Conservation (phyloP, 2,113 vertebrate genomes). For the Hepsetus odoe region DNA sequence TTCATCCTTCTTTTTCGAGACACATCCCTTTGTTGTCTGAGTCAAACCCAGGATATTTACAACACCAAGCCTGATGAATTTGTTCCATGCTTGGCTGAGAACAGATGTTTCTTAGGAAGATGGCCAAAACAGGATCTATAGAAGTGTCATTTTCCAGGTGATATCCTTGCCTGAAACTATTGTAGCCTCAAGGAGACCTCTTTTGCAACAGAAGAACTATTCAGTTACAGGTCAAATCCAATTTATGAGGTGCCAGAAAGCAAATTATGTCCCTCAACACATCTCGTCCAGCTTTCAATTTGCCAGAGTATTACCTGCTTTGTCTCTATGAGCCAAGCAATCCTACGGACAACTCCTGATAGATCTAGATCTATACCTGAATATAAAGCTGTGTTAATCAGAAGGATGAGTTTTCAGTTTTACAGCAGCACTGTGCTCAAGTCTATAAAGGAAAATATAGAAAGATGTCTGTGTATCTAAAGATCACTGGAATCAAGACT, state of each 20-base stretch:
- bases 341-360: background rate
- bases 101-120: conserved; percentile 18
- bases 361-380: background rate
- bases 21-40: conserved; percentile 25
- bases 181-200: background rate
- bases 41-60: conserved; percentile 19
- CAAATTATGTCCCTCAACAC: background rate
- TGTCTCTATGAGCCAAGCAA: background rate
- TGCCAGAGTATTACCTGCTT: background rate
- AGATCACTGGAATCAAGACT: background rate
- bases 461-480: too few relatives aligned
- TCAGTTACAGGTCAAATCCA: background rate
- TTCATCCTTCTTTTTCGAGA: conserved; percentile 38
- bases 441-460: background rate
- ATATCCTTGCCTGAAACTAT: background rate
- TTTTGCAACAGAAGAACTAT: background rate
- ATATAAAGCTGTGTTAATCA: background rate
- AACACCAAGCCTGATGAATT: conserved; percentile 1
- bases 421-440: too few relatives aligned
- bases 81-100: conserved; percentile 20
- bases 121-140: conserved; percentile 11
- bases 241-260: background rate
- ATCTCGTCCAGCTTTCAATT: background rate
- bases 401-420: background rate
- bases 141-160: conserved; percentile 21